A percentile compares a stretch with the other conserved stretches of the same genome.
Conservation (phyloP, 2,113 vertebrate species). For the Takifugu flavidus region DNA sequence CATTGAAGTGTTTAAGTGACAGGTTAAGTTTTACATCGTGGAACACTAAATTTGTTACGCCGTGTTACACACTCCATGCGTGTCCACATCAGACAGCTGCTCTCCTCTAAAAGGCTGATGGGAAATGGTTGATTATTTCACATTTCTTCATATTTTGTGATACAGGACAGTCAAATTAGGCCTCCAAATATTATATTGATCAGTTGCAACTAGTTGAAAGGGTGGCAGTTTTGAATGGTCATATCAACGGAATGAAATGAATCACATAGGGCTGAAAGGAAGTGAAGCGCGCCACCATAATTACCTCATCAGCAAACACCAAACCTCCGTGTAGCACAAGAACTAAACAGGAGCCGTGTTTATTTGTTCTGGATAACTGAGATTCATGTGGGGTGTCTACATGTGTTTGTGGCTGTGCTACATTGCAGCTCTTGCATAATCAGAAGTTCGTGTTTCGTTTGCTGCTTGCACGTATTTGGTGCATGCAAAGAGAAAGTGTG, state of each 20-base stretch:
- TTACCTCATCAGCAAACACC: too few species aligned
- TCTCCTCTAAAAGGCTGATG: background rate
- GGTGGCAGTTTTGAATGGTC: too few species aligned
- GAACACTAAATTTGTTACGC: too few species aligned
- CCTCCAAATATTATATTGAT: background rate
- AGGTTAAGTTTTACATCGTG: too few species aligned
- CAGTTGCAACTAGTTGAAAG: too few species aligned
- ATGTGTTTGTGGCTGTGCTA: slow-evolving; percentile 16
- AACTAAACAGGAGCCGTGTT: slow-evolving; percentile 6
- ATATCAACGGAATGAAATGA: too few species aligned
- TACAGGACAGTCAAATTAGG: background rate
- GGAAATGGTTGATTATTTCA: background rate
- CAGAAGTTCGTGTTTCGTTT: slow-evolving; percentile 12
- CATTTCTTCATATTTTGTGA: background rate
- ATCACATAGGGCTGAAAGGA: too few species aligned
- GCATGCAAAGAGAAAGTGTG: background rate
- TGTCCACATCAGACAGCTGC: slow-evolving; percentile 41
- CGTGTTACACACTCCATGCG: slow-evolving; percentile 34
- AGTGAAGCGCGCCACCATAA: too few species aligned
- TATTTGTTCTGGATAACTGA: slow-evolving; percentile 28
- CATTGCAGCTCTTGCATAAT: slow-evolving; percentile 33
- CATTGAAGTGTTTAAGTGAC: background rate
- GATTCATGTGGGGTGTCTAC: slow-evolving; percentile 13
- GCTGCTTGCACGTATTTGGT: background rate
- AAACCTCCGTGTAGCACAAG: too few species aligned